These are phyloP conservation scores for Procavia capensis DNA, from an alignment of 2,113 vertebrate genomes.

Conservation along the genomic window DNA sequence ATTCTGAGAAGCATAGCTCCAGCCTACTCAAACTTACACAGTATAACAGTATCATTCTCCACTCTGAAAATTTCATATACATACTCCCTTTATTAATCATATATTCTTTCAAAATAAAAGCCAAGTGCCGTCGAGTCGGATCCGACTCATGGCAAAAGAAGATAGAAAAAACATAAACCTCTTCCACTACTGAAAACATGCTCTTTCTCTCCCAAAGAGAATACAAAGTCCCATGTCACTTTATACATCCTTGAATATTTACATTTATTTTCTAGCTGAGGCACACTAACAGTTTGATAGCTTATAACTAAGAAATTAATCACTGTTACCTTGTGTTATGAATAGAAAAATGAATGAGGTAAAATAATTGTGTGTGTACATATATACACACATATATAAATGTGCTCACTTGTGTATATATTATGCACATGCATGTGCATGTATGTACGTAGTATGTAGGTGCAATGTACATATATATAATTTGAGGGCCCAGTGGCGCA, in stretches of 20 bases:
- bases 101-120: background rate
- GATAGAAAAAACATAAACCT: background rate
- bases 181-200: background rate
- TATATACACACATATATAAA: background rate
- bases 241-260: background rate
- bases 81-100: background rate
- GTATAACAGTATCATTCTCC: background rate
- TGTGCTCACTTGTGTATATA: background rate
- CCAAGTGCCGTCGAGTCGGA: no score
- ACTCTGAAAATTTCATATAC: background rate
- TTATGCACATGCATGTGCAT: background rate
- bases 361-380: background rate
- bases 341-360: background rate
- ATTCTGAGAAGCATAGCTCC: background rate
- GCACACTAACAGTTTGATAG: background rate
- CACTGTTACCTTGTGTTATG: background rate
- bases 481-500: no score
- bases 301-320: background rate
- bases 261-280: background rate
- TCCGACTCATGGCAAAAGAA: no score
- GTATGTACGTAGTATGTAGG: background rate
- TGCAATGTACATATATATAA: background rate
- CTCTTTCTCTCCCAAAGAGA: background rate
- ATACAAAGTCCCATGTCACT: background rate
- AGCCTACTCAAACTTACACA: background rate